Evolutionary conservation across 1,140 invertebrate genomes (phyloP).

Genomic region (Pogonognathellus flavescens): DNA sequence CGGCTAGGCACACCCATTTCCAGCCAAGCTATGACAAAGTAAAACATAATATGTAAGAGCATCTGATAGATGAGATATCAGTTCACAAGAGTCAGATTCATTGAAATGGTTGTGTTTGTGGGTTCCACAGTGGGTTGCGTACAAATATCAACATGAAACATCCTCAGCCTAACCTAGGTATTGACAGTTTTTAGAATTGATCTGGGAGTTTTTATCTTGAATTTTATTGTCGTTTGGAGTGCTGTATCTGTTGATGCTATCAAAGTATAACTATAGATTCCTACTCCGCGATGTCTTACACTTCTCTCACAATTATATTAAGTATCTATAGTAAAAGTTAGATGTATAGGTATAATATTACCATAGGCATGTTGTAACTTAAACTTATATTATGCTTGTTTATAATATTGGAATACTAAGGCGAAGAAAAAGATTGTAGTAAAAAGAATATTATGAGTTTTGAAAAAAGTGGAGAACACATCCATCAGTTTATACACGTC

Average conservation of each 20-base stretch:
- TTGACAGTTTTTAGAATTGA: conserved; percentile 50
- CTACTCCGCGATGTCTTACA: neutral
- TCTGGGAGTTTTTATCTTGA: conserved; percentile 38
- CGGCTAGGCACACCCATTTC: conserved; percentile 53
- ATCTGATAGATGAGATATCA: conserved; percentile 30
- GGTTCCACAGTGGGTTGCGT: conserved; percentile 1
- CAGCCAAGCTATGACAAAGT: conserved; percentile 24
- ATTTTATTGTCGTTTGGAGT: conserved; percentile 31
- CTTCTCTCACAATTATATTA: neutral
- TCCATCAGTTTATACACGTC: conserved; percentile 10
- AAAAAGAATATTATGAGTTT: neutral
- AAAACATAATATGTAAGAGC: neutral
- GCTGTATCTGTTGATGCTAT: neutral
- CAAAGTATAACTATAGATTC: neutral
- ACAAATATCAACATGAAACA: neutral
- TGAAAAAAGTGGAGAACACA: neutral
- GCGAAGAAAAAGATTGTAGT: neutral
- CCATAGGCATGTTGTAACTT: neutral
- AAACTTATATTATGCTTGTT: neutral
- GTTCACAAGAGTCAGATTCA: neutral
- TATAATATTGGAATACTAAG: neutral
- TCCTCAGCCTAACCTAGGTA: neutral
- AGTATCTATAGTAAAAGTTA: neutral
- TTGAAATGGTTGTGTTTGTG: conserved; percentile 46
- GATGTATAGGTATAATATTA: neutral